A percentile compares a stretch with the other conserved stretches of the same genome.
These are phyloP conservation scores for Orthonyx spaldingii DNA, from an alignment of 2,113 vertebrate species.

Conservation along the genomic window DNA sequence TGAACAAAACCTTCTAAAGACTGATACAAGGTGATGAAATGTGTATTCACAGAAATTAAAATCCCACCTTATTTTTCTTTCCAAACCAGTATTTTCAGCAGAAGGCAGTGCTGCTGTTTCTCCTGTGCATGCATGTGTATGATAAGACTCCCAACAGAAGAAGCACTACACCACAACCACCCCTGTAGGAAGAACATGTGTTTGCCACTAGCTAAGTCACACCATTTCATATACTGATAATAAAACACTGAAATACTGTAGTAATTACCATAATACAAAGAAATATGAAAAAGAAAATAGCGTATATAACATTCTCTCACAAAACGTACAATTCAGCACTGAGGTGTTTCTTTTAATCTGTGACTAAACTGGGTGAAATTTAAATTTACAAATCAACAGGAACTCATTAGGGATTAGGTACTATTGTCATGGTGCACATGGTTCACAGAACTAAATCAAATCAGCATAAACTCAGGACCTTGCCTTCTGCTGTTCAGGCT, in stretches of 20 bases:
- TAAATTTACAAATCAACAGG: not conserved
- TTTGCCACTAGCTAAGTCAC: not conserved
- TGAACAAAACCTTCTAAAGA: not conserved
- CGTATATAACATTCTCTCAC: not conserved
- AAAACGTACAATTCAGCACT: not conserved
- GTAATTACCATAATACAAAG: not conserved
- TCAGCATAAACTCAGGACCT: not conserved
- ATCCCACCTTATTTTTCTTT: not conserved
- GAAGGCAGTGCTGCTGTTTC: not conserved
- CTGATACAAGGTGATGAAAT: not conserved
- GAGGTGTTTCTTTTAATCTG: not conserved
- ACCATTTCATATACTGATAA: not conserved
- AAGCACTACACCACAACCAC: not conserved
- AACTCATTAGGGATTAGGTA: not conserved
- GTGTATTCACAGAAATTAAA: not conserved
- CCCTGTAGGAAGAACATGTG: not conserved
- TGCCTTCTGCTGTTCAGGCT: not conserved
- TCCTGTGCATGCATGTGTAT: rapidly evolving
- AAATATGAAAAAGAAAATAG: not conserved
- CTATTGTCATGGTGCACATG: not conserved
- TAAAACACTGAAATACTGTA: not conserved
- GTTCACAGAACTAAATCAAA: not conserved
- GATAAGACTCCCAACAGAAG: not conserved
- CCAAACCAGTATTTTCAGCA: not conserved
- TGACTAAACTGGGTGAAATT: not conserved